Percentiles rank a stretch among this genome's conserved stretches.
These are phyloP conservation scores for Mythimna vitellina DNA, from an alignment of 2,888 invertebrate species.

Conservation along the genomic window DNA sequence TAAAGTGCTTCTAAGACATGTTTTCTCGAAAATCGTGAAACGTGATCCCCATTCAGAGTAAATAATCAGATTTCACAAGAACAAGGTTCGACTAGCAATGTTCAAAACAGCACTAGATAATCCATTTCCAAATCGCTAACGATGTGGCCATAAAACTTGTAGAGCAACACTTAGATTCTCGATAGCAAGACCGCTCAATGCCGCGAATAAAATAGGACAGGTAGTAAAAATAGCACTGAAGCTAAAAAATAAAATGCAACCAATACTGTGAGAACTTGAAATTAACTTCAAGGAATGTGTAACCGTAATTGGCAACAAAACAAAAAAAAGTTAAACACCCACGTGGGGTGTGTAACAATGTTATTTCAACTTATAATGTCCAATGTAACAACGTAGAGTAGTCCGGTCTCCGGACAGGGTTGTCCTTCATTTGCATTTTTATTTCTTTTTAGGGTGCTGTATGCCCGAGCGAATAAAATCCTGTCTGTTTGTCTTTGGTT, in stretches of 20 bases:
- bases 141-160: slow-evolving; percentile 28
- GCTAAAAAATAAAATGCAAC: slow-evolving; percentile 38
- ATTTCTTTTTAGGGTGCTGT: slow-evolving; percentile 19
- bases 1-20: background rate
- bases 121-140: slow-evolving; percentile 28
- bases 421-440: slow-evolving; percentile 57
- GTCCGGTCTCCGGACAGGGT: slow-evolving; percentile 27
- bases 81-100: background rate
- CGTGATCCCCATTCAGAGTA: background rate
- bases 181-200: slow-evolving; percentile 16
- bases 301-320: slow-evolving; percentile 58
- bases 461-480: background rate
- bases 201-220: slow-evolving; percentile 51
- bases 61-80: background rate
- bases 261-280: slow-evolving; percentile 54
- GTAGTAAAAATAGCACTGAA: slow-evolving; percentile 56
- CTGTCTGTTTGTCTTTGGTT: background rate
- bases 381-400: slow-evolving; percentile 36
- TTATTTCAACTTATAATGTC: slow-evolving; percentile 56
- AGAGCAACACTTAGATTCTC: slow-evolving; percentile 15
- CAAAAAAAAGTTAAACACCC: slow-evolving; percentile 53
- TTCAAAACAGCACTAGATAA: background rate
- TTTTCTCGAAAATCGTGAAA: background rate
- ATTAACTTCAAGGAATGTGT: slow-evolving; percentile 56
- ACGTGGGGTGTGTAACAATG: slow-evolving; percentile 67